These are phyloP conservation scores for Macquaria australasica DNA, from an alignment of 2,113 vertebrate species.

Conservation along the genomic window DNA sequence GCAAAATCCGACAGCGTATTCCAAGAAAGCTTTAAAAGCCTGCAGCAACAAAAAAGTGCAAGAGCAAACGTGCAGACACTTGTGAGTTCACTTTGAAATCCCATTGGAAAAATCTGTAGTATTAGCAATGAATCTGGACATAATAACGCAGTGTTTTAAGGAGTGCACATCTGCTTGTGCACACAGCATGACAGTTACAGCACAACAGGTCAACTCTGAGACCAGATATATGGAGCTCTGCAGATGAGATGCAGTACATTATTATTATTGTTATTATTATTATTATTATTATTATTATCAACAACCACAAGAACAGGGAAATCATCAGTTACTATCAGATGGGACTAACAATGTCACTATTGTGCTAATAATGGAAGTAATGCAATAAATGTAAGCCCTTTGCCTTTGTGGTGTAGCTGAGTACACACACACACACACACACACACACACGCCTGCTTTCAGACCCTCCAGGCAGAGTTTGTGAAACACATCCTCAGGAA, in stretches of 20 bases:
- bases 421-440: background rate
- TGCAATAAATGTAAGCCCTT: background rate
- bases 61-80: background rate
- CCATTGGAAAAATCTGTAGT: background rate
- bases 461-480: slow-evolving; percentile 27
- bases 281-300: background rate
- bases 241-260: background rate
- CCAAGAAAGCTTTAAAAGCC: background rate
- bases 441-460: background rate
- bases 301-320: background rate
- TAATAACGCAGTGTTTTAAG: background rate
- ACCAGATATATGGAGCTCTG: background rate
- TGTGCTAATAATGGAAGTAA: background rate
- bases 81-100: background rate
- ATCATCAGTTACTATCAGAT: background rate
- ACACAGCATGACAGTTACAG: background rate
- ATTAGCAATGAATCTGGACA: background rate
- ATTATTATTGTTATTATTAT: background rate
- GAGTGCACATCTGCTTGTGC: background rate
- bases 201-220: background rate
- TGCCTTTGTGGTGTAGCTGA: background rate
- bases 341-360: too few species aligned
- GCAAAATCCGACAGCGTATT: background rate
- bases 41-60: background rate
- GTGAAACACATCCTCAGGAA: slow-evolving; percentile 53